phyloP scores from a whole-genome alignment of 2,113 vertebrate genomes.

The Tinamus guttatus region DNA sequence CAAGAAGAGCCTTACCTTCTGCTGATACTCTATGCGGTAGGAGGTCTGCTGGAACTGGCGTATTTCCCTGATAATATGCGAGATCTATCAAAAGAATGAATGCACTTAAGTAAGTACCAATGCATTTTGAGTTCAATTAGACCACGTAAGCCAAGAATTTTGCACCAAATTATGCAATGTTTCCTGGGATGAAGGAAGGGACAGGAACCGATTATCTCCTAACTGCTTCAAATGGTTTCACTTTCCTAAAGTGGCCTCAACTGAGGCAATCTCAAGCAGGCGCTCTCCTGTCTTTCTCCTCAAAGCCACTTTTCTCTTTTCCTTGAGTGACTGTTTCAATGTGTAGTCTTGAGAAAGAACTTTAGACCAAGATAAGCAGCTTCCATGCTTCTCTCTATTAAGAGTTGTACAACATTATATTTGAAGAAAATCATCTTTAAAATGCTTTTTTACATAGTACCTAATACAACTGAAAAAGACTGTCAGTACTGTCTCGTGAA shows the following conservation, averaged over 20 bases:
- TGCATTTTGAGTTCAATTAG: background rate
- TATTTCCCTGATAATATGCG: slow-evolving; percentile 97
- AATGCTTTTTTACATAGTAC: background rate
- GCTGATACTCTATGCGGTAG: slow-evolving; percentile 96
- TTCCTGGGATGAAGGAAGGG: background rate
- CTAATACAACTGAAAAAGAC: background rate
- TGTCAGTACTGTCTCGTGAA: background rate
- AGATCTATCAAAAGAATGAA: slow-evolving; percentile 84
- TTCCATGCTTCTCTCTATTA: background rate
- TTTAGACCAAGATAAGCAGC: background rate
- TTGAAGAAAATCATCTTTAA: background rate
- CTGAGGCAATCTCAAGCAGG: background rate
- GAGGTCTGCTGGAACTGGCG: slow-evolving; percentile 98
- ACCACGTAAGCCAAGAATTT: background rate
- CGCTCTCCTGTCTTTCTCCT: background rate
- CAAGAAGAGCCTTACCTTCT: slow-evolving; percentile 84
- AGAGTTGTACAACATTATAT: background rate
- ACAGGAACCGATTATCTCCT: background rate
- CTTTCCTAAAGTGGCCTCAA: background rate
- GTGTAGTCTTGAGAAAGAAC: background rate
- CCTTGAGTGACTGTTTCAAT: background rate
- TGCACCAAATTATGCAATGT: background rate
- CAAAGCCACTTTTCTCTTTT: background rate
- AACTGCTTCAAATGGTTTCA: background rate
- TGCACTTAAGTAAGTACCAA: background rate